Evolutionary conservation across 2,113 vertebrate species (phyloP).

Genomic region (Ammodytes dubius): DNA sequence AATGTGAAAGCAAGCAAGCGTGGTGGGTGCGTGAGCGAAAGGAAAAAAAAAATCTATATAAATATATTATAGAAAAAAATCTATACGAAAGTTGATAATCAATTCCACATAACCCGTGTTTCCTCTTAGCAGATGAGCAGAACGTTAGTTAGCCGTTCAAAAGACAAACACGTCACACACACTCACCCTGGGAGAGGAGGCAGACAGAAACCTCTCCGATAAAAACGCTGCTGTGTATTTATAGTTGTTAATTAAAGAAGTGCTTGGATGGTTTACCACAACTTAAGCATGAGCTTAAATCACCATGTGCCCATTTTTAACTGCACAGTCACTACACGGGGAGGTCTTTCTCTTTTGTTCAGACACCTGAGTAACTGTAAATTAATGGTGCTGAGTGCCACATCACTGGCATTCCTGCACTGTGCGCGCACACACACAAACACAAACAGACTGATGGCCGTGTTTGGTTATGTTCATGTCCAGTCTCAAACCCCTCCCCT

Average conservation of each 20-base stretch:
- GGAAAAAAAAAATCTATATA: constrained; percentile 86
- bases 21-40: constrained; percentile 76
- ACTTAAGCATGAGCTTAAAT: constrained; percentile 99
- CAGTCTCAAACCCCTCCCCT: constrained; percentile 36
- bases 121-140: constrained; percentile 92
- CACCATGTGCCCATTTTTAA: constrained; percentile 81
- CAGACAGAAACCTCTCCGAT: constrained; percentile 88
- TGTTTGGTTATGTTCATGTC: constrained; percentile 63
- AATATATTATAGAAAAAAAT: constrained; percentile 86
- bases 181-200: constrained; percentile 93
- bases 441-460: constrained; percentile 76
- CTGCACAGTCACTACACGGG: constrained; percentile 73
- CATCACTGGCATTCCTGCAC: constrained; percentile 45
- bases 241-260: constrained; percentile 98
- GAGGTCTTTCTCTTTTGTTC: constrained; percentile 51
- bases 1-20: constrained; percentile 80
- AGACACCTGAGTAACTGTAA: constrained; percentile 64
- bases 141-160: constrained; percentile 82
- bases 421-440: constrained; percentile 54
- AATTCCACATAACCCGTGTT: constrained; percentile 94
- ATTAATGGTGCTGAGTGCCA: constrained; percentile 57
- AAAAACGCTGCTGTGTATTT: constrained; percentile 98
- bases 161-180: constrained; percentile 91
- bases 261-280: constrained; percentile 99
- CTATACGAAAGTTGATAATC: constrained; percentile 91